Percentiles rank a stretch among this genome's conserved stretches.
Evolutionary conservation across 2,888 invertebrate genomes (phyloP).

Genomic region (Mimachlamys varia): DNA sequence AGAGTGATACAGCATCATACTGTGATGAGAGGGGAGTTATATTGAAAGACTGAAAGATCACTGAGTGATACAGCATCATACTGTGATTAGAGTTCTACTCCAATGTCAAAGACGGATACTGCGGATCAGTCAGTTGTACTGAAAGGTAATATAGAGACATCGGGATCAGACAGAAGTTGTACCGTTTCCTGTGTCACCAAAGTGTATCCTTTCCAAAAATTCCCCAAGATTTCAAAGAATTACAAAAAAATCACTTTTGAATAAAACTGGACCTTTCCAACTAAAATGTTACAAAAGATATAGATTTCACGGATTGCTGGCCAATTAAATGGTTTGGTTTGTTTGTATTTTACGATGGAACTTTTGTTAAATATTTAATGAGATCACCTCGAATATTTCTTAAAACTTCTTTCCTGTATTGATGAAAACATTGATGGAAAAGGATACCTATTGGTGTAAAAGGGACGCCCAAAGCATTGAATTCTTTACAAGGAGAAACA

Average conservation of each 20-base stretch:
- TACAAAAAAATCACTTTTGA: background rate
- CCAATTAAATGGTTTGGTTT: no score
- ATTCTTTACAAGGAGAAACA: background rate
- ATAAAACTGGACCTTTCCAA: background rate
- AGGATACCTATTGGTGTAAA: background rate
- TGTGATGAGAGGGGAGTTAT: no score
- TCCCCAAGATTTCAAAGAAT: background rate
- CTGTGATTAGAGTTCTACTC: no score
- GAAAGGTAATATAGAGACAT: no score
- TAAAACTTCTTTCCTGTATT: background rate
- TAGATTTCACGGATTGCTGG: background rate
- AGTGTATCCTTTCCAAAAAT: conserved; percentile 12
- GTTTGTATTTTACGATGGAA: no score
- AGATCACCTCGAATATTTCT: background rate
- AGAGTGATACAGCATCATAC: no score
- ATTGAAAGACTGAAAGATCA: no score
- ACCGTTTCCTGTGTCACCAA: background rate
- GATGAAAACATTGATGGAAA: background rate
- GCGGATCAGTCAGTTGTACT: background rate
- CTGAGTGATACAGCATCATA: no score
- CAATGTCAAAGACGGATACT: no score
- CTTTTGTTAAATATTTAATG: background rate
- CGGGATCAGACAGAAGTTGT: background rate
- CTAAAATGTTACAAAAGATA: background rate
- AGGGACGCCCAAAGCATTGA: background rate